Percentiles rank a stretch among this genome's conserved stretches.
phyloP scores from a whole-genome alignment of 2,113 vertebrate genomes.

The Talpa occidentalis region DNA sequence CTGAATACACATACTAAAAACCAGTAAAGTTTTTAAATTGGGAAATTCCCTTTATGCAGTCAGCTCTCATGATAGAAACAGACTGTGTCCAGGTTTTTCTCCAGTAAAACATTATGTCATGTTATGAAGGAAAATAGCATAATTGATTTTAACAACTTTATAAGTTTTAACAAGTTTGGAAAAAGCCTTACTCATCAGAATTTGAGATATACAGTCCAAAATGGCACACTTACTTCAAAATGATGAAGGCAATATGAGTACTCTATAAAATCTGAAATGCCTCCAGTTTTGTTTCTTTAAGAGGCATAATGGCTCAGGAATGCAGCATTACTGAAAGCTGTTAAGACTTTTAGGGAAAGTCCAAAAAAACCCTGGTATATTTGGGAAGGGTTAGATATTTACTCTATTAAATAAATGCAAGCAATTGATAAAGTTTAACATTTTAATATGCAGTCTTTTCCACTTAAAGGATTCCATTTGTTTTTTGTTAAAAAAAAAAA shows the following conservation, averaged over 20 bases:
- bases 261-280: not conserved
- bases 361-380: not conserved
- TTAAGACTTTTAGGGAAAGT: not conserved
- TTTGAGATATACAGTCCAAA: slow-evolving; percentile 33
- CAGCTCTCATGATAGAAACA: not conserved
- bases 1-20: not conserved
- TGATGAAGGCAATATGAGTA: not conserved
- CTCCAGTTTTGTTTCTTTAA: slow-evolving; percentile 6
- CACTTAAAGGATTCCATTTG: slow-evolving; percentile 78
- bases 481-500: slow-evolving; percentile 71
- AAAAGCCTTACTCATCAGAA: not conserved
- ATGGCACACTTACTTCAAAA: slow-evolving; percentile 25
- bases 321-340: not conserved
- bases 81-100: not conserved
- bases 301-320: not conserved
- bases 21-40: not conserved
- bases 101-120: slow-evolving; percentile 6
- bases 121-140: not conserved
- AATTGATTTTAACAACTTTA: not conserved
- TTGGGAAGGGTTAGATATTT: slow-evolving; percentile 4
- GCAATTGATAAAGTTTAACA: slow-evolving; percentile 65
- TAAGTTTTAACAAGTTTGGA: not conserved
- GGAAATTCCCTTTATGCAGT: not conserved
- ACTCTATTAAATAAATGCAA: slow-evolving; percentile 51
- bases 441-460: slow-evolving; percentile 70